phyloP scores from a whole-genome alignment of 2,797 vertebrate species.

The Microtus agrestis region DNA sequence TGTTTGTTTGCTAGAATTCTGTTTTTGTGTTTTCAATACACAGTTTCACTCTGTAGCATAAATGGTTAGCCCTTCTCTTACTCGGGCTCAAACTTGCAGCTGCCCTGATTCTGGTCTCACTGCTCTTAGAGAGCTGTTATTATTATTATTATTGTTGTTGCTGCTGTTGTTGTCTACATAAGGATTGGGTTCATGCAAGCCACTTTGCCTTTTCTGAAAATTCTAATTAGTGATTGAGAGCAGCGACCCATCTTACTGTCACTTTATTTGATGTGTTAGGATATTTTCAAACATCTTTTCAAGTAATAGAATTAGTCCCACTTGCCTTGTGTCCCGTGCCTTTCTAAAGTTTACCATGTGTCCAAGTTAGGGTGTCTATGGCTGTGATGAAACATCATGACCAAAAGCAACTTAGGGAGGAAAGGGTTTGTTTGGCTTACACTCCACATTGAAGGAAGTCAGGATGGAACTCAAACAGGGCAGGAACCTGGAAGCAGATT shows the following conservation, averaged over 20 bases:
- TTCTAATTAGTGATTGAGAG: not conserved
- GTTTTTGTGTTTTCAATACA: not conserved
- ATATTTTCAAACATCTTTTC: not conserved
- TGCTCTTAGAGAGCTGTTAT: not conserved
- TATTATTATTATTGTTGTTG: not conserved
- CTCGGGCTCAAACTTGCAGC: too few relatives aligned
- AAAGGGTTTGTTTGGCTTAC: not conserved
- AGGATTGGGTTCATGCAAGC: not conserved
- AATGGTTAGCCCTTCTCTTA: not conserved
- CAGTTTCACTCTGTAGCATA: not conserved
- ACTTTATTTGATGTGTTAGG: not conserved
- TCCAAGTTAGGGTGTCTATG: not conserved
- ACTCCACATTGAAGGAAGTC: not conserved
- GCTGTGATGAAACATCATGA: not conserved
- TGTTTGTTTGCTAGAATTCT: too few relatives aligned
- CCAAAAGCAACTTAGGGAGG: not conserved
- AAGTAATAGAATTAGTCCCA: not conserved
- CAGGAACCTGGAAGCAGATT: not conserved
- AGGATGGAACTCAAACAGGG: not conserved
- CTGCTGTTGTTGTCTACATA: not conserved
- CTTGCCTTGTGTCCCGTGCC: not conserved
- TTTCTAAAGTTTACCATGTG: not conserved
- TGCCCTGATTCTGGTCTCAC: not conserved
- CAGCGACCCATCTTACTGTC: not conserved
- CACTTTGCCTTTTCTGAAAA: not conserved